Percentiles rank a stretch among this genome's conserved stretches.
Conservation (phyloP, 2,888 invertebrate genomes). For the Micropterix aruncella region DNA sequence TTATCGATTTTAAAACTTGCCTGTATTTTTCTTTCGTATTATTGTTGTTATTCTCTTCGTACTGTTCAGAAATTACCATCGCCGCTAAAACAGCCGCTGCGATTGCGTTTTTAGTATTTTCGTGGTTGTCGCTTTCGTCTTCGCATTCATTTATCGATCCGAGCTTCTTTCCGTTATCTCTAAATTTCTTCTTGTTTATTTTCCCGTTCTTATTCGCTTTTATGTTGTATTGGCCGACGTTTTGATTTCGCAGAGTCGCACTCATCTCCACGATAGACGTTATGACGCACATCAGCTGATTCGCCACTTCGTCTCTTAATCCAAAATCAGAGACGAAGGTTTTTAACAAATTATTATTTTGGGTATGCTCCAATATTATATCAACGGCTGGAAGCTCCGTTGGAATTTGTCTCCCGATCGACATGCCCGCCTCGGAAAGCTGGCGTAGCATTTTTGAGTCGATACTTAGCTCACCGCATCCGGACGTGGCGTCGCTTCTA, state of each 20-base stretch:
- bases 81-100: conserved; percentile 38
- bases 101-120: conserved; percentile 38
- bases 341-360: conserved; percentile 32
- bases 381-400: conserved; percentile 46
- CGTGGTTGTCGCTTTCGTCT: conserved; percentile 26
- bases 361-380: conserved; percentile 36
- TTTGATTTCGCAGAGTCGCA: conserved; percentile 30
- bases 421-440: conserved; percentile 53
- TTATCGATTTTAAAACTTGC: conserved; percentile 34
- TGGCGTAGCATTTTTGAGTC: conserved; percentile 50
- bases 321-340: conserved; percentile 35
- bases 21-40: conserved; percentile 36
- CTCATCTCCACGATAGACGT: conserved; percentile 38
- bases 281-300: conserved; percentile 35
- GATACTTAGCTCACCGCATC: conserved; percentile 45
- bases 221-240: background rate
- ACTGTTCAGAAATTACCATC: conserved; percentile 35
- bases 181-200: conserved; percentile 10
- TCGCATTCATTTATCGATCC: conserved; percentile 15
- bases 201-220: conserved; percentile 10
- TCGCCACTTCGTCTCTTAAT: conserved; percentile 36
- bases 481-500: conserved; percentile 34
- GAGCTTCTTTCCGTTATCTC: conserved; percentile 4
- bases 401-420: conserved; percentile 47
- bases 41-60: conserved; percentile 34